Conservation (phyloP, 2,888 invertebrate species). For the Pristionchus maxplancki region DNA sequence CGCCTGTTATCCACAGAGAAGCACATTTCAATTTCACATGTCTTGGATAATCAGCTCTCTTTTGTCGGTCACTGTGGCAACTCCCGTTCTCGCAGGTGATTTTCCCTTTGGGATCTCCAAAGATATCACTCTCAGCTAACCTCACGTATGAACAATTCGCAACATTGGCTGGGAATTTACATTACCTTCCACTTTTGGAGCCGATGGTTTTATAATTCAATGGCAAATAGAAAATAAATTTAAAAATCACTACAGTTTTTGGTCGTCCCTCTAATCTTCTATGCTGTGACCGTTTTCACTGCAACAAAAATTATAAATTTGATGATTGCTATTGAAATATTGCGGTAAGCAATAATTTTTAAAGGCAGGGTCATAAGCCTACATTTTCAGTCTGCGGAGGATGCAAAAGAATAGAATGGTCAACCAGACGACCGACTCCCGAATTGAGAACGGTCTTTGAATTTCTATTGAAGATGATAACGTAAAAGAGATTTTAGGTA, state of each 20-base stretch:
- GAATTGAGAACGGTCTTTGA: background rate
- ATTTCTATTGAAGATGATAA: too few species aligned
- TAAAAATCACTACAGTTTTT: background rate
- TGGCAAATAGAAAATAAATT: too few species aligned
- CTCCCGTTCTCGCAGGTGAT: background rate
- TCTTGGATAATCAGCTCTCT: background rate
- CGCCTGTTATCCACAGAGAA: background rate
- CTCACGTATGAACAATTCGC: background rate
- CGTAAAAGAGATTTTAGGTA: background rate
- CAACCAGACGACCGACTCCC: background rate
- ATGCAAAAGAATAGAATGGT: background rate
- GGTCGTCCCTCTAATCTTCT: background rate
- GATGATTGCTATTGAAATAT: background rate
- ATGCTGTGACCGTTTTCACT: background rate
- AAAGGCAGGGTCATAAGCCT: background rate
- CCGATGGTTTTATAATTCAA: background rate
- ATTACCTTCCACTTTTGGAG: background rate
- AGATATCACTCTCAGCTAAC: background rate
- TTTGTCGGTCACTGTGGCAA: background rate
- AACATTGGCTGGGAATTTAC: background rate
- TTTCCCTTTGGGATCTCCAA: background rate
- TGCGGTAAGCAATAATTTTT: background rate
- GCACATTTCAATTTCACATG: background rate
- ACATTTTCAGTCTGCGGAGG: background rate
- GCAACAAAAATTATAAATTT: background rate